Percentiles rank a stretch among this genome's conserved stretches.
Evolutionary conservation across 2,888 invertebrate genomes (phyloP).

Genomic region (Aphidius colemani): DNA sequence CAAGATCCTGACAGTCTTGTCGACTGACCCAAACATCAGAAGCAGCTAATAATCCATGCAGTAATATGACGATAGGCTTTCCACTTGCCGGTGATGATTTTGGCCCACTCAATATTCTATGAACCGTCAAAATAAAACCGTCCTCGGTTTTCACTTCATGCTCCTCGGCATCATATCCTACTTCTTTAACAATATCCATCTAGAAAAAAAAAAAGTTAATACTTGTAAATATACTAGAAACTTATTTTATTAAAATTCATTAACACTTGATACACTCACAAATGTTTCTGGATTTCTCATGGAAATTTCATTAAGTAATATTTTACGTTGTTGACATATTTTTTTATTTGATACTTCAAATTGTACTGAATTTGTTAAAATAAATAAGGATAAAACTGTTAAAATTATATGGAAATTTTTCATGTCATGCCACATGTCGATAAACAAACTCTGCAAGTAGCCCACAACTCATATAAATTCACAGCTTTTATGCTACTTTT

Average conservation of each 20-base stretch:
- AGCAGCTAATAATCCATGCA: slow-evolving; percentile 42
- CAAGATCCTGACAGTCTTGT: slow-evolving; percentile 40
- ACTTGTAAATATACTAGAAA: not conserved
- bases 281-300: slow-evolving; percentile 8
- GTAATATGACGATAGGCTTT: slow-evolving; percentile 39
- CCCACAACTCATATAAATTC: not conserved
- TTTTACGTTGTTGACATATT: not conserved
- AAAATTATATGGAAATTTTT: not conserved
- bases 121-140: slow-evolving; percentile 41
- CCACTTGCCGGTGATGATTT: slow-evolving; percentile 32
- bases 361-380: not conserved
- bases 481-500: slow-evolving; percentile 11
- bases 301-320: slow-evolving; percentile 1
- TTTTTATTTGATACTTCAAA: not conserved
- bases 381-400: slow-evolving; percentile 1
- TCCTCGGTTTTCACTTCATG: slow-evolving; percentile 42
- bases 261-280: slow-evolving; percentile 6
- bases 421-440: slow-evolving; percentile 13
- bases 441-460: not conserved
- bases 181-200: slow-evolving; percentile 37
- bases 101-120: slow-evolving; percentile 42
- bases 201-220: slow-evolving; percentile 25
- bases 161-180: slow-evolving; percentile 41
- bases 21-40: slow-evolving; percentile 43
- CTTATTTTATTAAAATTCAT: not conserved